Base-by-base conservation (phyloP, 2,888 invertebrate genomes). In the Monopis laevigella region DNA sequence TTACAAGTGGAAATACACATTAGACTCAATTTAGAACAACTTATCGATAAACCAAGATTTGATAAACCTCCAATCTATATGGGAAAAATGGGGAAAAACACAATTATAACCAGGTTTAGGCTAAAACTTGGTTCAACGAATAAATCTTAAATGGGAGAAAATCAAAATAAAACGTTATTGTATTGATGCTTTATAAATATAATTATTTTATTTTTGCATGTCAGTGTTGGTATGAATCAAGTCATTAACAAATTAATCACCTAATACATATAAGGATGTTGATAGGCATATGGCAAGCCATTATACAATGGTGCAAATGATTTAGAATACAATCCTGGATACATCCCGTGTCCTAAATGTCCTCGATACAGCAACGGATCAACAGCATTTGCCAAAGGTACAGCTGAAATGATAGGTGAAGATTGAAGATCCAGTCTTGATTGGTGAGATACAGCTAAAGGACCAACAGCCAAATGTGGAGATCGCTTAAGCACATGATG, bases 401-500 rank as follows among this genome's bases (percentile, higher is more conserved):
- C 44, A 12, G 55, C 42, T 8, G 40, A 5, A 17, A 40, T 3
- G 2, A 28, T 3, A 7, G 40, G 32, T 14, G 29, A n/a, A 10
- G 40, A 40, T n/a, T 32, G 30, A 12, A 40, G 11, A 39, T 39
- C 17, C 39, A 46, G 32, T 41, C 34, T 32, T 10, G 46, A 41
- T 19, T 46, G 45, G 26, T 35, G 42, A 1, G 43, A 27, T 45
- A 52, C 56, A 2, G 66, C 47, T 10, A 61, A 46, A 11, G 67
- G 62, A 10, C 62, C 58, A 10, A 61, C 39, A 2, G 35, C 35
- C 14, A 58, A 44, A 38, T 51, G 53, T 36, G 56, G 59, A 5
- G 66, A 66, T 2, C 66, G 57, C 47, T 71, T 67, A 55, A 69
- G 67, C 42, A 69, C 69, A 13, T 60, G 55, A 43, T 69, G 66